Base-by-base conservation (phyloP, 1,140 invertebrate species). In the Drosophila ohnishii region DNA sequence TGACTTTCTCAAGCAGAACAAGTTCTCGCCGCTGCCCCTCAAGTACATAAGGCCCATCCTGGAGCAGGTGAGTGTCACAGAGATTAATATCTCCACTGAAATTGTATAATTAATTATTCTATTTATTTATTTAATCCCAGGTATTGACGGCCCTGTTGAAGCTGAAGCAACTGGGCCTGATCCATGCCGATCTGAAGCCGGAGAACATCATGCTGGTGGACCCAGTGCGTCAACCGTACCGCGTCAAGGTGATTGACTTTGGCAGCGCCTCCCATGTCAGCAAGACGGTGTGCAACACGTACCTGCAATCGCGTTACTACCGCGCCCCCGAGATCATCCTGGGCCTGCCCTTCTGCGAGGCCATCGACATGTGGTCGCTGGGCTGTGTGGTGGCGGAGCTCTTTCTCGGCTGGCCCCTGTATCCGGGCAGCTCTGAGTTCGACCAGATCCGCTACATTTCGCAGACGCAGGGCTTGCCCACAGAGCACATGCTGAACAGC, bases 141-240 rank as follows among this genome's bases (percentile, higher is more conserved):
- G 91, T 92, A 72, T 93, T 99, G 78, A 99, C 98, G 14, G 99
- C 99, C 75, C 95, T 99, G 91, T 95, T 99, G 40, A 99, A 99
- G 93, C 94, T 99, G 30, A 93, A 98, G 96, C 97, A 99, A 96
- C 94, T 99, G 86, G 98, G 98, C 66, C 94, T 99, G 80, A 99
- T 99, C 91, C 99, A 99, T 93, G 99, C 99, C 57, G 99, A 99
- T 93, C 93, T 99, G 74, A 99, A 99, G 93, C 99, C 99, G 10
- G 99, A 99, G 93, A 99, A 99, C 92, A 99, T 99, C 85, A 99
- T 99, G 99, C 93, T 99, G 84, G 98, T 99, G 57, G 98, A 99
- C 93, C 99, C 99, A 34, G 95, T 96, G 32, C 95, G 98, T 70
- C 98, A 99, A 91, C 99, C 99, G 0, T 99, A 99, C 56, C 94